Evolutionary conservation across 2,888 invertebrate species (phyloP), one percentile per base, ranked within the genome.

Genomic region (Drosophila formosana): DNA sequence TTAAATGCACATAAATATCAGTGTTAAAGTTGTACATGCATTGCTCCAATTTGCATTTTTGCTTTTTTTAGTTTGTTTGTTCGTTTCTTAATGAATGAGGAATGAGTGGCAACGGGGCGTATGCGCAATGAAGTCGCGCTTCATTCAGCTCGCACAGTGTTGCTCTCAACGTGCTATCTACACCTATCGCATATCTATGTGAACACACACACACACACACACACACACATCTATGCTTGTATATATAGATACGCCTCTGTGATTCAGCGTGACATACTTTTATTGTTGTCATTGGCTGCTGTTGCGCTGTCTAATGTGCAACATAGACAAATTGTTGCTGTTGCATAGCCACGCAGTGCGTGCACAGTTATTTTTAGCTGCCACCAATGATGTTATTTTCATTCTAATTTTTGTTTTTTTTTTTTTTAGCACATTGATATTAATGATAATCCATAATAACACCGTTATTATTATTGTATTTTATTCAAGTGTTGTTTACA

Each of bases 201-300:
- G 18, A 34, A 30, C 6, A 50, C 18, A 39, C 11, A n/a, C 28
- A 39, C 5, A 32, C 5, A 28, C 7, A 50, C 18, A 39, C 11
- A n/a, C 28, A 39, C 5, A 32, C 5, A 28, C 7, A n/a, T n/a
- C n/a, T n/a, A n/a, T 26, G 4, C 26, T 18, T 26, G 28, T 51
- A 25, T 9, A 8, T 56, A n/a, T 26, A 8, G 65, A 52, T 78
- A 81, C 84, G 81, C 78, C 83, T 87, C 81, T 81, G 78, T 81
- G 81, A 83, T 87, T 81, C 84, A 83, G 82, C 60, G 60, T 81
- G 81, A 81, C 81, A 83, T 41, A 81, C 82, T 81, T 81, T 78
- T 80, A 66, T 81, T 86, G 66, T 80, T 85, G 83, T 84, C 85
- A 84, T 67, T 78, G 75, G 79, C 79, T 70, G 79, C 55, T 56